Percentiles rank a stretch among this genome's conserved stretches.
These are phyloP conservation scores for Megathymus violae DNA, from an alignment of 1,140 invertebrate species.

Conservation along the genomic window DNA sequence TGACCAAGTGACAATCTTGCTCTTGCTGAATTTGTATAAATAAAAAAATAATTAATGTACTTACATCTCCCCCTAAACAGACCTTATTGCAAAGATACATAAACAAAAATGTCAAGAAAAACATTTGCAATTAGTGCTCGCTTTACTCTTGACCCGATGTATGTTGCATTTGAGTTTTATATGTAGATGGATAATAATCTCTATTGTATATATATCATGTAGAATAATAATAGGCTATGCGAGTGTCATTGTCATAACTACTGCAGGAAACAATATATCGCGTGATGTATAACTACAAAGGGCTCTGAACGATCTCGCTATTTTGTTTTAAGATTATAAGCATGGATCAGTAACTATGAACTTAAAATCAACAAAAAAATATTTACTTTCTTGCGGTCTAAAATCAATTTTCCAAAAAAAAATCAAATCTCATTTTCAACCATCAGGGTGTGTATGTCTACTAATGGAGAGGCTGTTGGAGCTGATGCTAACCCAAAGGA, in stretches of 20 bases:
- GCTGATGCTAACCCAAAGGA: no score
- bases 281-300: slow-evolving; percentile 25
- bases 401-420: no score
- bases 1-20: no score
- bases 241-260: slow-evolving; percentile 6
- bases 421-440: no score
- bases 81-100: neutral
- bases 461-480: no score
- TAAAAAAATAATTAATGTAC: neutral
- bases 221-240: slow-evolving; percentile 1
- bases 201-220: slow-evolving; percentile 37
- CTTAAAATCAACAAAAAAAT: no score
- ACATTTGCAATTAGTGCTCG: no score
- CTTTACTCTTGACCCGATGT: no score
- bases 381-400: no score
- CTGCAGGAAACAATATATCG: slow-evolving; percentile 17
- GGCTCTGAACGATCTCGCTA: slow-evolving; percentile 9
- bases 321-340: neutral
- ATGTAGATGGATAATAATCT: slow-evolving; percentile 50
- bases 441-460: no score
- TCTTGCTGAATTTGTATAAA: neutral
- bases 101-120: slow-evolving; percentile 1
- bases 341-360: no score
- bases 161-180: slow-evolving; percentile 52
- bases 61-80: slow-evolving; percentile 18